Conservation (phyloP, 2,113 vertebrate genomes). For the Sturnira hondurensis region DNA sequence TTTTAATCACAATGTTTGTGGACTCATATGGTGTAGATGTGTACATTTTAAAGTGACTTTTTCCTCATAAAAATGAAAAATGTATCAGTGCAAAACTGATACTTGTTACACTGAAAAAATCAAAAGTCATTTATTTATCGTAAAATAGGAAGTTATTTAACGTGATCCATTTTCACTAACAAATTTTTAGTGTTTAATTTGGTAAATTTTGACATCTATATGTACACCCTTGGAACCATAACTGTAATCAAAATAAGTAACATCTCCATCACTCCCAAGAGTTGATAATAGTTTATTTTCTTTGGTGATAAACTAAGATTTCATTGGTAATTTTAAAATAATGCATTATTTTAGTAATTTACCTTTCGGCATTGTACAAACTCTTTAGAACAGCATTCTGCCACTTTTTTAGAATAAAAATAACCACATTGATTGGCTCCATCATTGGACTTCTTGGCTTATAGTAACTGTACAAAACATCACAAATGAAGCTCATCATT, state of each 20-base stretch:
- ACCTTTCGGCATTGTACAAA: neutral
- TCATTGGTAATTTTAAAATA: slow-evolving; percentile 8
- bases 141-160: neutral
- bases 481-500: neutral
- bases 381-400: slow-evolving; percentile 9
- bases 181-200: neutral
- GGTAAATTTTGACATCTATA: neutral
- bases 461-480: neutral
- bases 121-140: neutral
- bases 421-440: neutral
- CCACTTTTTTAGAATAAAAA: neutral
- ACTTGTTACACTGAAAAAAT: neutral
- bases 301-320: neutral
- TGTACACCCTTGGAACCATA: neutral
- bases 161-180: neutral
- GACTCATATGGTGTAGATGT: neutral
- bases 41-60: neutral
- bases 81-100: neutral
- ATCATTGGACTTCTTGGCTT: neutral
- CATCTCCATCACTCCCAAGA: neutral
- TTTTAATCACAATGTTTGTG: neutral
- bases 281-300: slow-evolving; percentile 1
- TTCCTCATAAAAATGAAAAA: slow-evolving; percentile 3
- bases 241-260: slow-evolving; percentile 3
- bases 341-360: slow-evolving; percentile 11